phyloP scores from a whole-genome alignment of 1,140 invertebrate species.

The Ips typographus region DNA sequence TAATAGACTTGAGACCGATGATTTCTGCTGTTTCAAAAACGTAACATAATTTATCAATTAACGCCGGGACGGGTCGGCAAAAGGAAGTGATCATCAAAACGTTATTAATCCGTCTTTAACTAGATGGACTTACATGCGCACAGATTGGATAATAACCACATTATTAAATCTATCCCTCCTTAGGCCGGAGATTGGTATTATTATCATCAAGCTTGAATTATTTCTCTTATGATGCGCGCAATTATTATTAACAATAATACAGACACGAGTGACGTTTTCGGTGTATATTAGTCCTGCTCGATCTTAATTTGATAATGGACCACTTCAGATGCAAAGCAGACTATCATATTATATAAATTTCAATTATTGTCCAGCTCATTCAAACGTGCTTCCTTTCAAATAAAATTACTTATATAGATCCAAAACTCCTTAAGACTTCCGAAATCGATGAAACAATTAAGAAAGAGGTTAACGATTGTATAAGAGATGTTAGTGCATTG shows the following conservation, averaged over 20 bases:
- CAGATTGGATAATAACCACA: constrained; percentile 28
- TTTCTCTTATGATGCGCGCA: constrained; percentile 16
- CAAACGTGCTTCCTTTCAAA: too few relatives aligned
- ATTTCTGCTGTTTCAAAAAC: too few relatives aligned
- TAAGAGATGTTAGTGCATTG: too few relatives aligned
- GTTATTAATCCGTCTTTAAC: constrained; percentile 26
- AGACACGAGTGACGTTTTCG: constrained; percentile 14
- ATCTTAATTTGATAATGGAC: constrained; percentile 19
- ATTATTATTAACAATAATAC: constrained; percentile 22
- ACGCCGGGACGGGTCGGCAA: not conserved
- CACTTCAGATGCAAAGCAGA: constrained; percentile 14
- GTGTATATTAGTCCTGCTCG: constrained; percentile 10
- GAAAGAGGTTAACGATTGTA: too few relatives aligned
- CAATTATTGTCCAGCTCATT: constrained; percentile 4
- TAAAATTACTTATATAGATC: too few relatives aligned
- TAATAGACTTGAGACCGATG: too few relatives aligned
- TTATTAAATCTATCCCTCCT: constrained; percentile 29
- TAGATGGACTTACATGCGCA: constrained; percentile 21
- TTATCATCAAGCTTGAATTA: constrained; percentile 26
- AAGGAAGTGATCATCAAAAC: constrained; percentile 20
- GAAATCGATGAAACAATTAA: too few relatives aligned
- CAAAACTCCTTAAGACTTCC: too few relatives aligned
- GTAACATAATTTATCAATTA: constrained; percentile 23
- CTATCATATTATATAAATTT: constrained; percentile 22
- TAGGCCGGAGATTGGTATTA: constrained; percentile 25